phyloP scores from a whole-genome alignment of 64 coral and sea anemone genomes.

The Pachyseris speciosa region DNA sequence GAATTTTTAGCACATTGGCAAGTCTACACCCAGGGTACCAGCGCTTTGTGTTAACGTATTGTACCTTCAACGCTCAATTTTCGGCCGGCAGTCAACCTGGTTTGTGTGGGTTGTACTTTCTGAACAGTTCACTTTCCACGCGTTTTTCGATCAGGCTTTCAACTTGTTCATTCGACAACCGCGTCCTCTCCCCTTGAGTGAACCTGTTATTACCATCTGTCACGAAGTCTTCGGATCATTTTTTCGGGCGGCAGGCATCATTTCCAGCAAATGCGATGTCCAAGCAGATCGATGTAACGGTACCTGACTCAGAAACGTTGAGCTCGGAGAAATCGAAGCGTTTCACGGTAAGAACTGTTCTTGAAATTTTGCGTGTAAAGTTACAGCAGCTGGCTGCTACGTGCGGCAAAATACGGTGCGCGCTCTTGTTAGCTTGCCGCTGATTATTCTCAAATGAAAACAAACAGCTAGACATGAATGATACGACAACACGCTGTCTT shows the following conservation, averaged over 20 bases:
- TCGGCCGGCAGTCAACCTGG: background rate
- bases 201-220: background rate
- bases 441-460: constrained; percentile 8
- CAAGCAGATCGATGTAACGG: constrained; percentile 80
- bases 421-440: background rate
- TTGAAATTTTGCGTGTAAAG: background rate
- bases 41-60: background rate
- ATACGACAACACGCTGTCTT: background rate
- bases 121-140: background rate
- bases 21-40: background rate
- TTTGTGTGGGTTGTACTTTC: background rate
- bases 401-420: background rate
- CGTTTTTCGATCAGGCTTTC: background rate
- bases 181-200: background rate
- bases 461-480: background rate
- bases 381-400: background rate
- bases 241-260: background rate
- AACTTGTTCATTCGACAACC: background rate
- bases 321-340: constrained; percentile 85
- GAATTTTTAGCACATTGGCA: background rate
- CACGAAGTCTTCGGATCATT: constrained; percentile 13
- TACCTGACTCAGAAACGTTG: constrained; percentile 88
- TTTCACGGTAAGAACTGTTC: constrained; percentile 69
- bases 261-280: constrained; percentile 53
- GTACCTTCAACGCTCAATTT: background rate